Evolutionary conservation across 2,888 invertebrate genomes (phyloP).

Genomic region (Dichetophora obliterata): DNA sequence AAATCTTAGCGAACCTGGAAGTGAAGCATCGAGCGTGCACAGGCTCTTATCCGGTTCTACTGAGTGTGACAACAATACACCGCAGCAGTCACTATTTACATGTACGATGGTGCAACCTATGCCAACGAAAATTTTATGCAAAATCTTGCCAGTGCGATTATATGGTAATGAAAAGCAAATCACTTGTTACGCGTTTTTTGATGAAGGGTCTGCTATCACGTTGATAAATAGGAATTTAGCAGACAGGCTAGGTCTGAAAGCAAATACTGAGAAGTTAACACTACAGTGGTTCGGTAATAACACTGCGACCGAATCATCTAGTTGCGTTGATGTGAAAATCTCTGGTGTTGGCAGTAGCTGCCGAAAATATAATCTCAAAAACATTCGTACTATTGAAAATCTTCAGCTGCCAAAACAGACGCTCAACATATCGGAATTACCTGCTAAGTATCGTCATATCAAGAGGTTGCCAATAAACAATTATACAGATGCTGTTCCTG

Average conservation of each 20-base stretch:
- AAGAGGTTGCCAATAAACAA: conserved; percentile 21
- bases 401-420: conserved; percentile 38
- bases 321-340: conserved; percentile 36
- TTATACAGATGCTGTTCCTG: conserved; percentile 28
- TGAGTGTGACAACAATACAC: too few species aligned
- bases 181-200: conserved; percentile 37
- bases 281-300: conserved; percentile 47
- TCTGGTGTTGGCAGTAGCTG: conserved; percentile 30
- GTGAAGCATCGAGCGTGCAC: not conserved
- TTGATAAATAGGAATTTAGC: conserved; percentile 36
- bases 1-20: not conserved
- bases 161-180: conserved; percentile 34
- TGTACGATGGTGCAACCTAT: not conserved
- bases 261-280: conserved; percentile 35
- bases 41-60: too few species aligned
- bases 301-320: conserved; percentile 37
- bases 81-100: not conserved
- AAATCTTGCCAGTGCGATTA: conserved; percentile 43
- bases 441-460: conserved; percentile 27
- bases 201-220: conserved; percentile 43
- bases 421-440: conserved; percentile 26
- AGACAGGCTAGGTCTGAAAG: conserved; percentile 31
- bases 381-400: conserved; percentile 40
- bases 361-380: conserved; percentile 34
- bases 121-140: conserved; percentile 25